Conservation (phyloP, 1,140 invertebrate genomes). For the Cardiocondyla obscurior region DNA sequence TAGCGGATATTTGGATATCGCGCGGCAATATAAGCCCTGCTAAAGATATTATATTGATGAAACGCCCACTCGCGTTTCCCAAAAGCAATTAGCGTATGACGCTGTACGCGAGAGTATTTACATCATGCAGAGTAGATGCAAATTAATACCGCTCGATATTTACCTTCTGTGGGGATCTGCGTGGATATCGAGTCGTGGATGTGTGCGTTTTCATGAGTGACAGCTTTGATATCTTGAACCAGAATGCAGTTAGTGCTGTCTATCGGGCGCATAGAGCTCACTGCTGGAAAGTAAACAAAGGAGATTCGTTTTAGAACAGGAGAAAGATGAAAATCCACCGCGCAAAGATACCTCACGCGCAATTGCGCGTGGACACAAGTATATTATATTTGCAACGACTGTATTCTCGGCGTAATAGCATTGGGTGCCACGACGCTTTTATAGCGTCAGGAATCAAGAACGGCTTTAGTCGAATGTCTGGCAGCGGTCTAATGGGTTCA, state of each 20-base stretch:
- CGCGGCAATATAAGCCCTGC: constrained; percentile 52
- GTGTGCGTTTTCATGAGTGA: constrained; percentile 91
- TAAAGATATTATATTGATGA: constrained; percentile 57
- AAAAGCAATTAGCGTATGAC: constrained; percentile 72
- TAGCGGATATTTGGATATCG: constrained; percentile 22
- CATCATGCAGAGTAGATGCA: constrained; percentile 71
- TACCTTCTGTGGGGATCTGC: constrained; percentile 90
- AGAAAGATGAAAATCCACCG: not conserved
- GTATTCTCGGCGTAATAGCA: constrained; percentile 60
- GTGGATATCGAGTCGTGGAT: constrained; percentile 89
- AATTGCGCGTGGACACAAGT: constrained; percentile 36
- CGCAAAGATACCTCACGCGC: not conserved
- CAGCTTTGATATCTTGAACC: constrained; percentile 94
- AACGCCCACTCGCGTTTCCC: constrained; percentile 66
- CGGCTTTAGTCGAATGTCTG: constrained; percentile 64
- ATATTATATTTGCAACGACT: constrained; percentile 60
- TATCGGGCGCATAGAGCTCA: constrained; percentile 93
- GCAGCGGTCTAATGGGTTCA: constrained; percentile 70
- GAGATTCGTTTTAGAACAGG: constrained; percentile 6
- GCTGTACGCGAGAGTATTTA: constrained; percentile 67
- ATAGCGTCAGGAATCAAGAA: constrained; percentile 68
- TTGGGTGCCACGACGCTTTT: constrained; percentile 63
- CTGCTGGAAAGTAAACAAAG: constrained; percentile 87
- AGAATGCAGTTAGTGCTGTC: constrained; percentile 94
- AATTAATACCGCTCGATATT: constrained; percentile 72